Base-by-base conservation (phyloP, 1,140 invertebrate genomes). In the Gonioctena quinquepunctata region DNA sequence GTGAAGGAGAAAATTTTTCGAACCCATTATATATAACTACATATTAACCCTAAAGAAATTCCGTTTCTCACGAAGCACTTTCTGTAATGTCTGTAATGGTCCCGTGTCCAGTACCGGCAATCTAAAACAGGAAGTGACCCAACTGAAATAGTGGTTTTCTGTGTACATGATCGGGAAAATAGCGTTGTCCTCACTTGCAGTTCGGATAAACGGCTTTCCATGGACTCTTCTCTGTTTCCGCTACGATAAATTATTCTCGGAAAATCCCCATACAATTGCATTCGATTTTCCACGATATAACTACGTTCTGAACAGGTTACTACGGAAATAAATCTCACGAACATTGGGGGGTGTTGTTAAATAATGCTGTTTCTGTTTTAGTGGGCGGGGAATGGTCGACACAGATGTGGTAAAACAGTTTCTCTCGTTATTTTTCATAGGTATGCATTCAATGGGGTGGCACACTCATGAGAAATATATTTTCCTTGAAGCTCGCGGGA, bases 131-230 rank as follows among this genome's bases (percentile, higher is more conserved):
- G 69, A 71, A 71, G 56, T 62, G 33, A 42, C 33, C 16, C 33
- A 57, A 67, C 57, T 71, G 59, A 71, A 71, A 71, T 71, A 71
- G 49, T 71, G 64, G 19, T 42, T 42, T 42, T n/a, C 3, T 42
- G 16, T 57, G 54, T 28, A 11, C 60, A 27, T 21, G 60, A 62
- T n/a, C 60, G 18, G 60, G 60, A 62, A 62, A 62, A 22, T 42
- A 62, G 21, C 28, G 21, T 16, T 62, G 60, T 62, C 27, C 60
- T 62, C 60, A 62, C 60, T 62, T 62, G 27, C 60, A 62, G 18
- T 62, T 21, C n/a, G 28, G 60, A 62, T 62, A 62, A 62, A 62
- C 27, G 27, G 28, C 60, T 62, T 62, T 62, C 21, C 26, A 62
- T 62, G 60, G 28, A 62, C 60, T 62, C 60, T 57, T 57, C 60